Conservation (phyloP, 2,888 invertebrate genomes). For the Panzeria rudis region DNA sequence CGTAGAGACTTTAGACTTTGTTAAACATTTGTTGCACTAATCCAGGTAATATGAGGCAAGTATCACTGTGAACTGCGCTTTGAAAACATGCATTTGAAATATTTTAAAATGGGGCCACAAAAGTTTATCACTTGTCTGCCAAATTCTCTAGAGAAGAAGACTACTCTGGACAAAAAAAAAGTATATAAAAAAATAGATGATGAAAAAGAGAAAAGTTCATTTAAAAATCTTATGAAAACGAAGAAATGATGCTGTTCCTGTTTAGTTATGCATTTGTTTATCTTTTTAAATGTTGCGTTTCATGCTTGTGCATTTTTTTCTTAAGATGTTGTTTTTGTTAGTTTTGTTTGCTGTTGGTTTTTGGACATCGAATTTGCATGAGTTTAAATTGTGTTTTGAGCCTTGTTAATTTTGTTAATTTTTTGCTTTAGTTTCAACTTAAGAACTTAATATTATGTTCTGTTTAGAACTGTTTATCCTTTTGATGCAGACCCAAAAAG, state of each 20-base stretch:
- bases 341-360: slow-evolving; percentile 52
- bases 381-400: slow-evolving; percentile 81
- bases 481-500: slow-evolving; percentile 21
- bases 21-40: slow-evolving; percentile 47
- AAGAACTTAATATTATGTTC: slow-evolving; percentile 53
- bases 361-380: slow-evolving; percentile 82
- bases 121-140: slow-evolving; percentile 73
- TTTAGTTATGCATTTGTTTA: slow-evolving; percentile 46
- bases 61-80: slow-evolving; percentile 25
- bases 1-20: slow-evolving; percentile 36
- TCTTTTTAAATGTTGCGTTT: slow-evolving; percentile 69
- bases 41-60: slow-evolving; percentile 57
- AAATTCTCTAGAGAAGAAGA: slow-evolving; percentile 54
- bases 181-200: not conserved
- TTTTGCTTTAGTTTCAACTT: slow-evolving; percentile 48
- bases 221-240: slow-evolving; percentile 37
- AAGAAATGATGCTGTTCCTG: slow-evolving; percentile 45
- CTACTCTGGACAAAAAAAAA: not conserved
- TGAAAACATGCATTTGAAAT: slow-evolving; percentile 51
- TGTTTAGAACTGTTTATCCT: slow-evolving; percentile 64
- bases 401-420: slow-evolving; percentile 79
- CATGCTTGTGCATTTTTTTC: slow-evolving; percentile 35
- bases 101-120: slow-evolving; percentile 67
- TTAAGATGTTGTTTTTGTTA: slow-evolving; percentile 24
- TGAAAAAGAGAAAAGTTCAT: slow-evolving; percentile 42